Conservation (phyloP, 1,140 invertebrate species). For the Musca domestica region DNA sequence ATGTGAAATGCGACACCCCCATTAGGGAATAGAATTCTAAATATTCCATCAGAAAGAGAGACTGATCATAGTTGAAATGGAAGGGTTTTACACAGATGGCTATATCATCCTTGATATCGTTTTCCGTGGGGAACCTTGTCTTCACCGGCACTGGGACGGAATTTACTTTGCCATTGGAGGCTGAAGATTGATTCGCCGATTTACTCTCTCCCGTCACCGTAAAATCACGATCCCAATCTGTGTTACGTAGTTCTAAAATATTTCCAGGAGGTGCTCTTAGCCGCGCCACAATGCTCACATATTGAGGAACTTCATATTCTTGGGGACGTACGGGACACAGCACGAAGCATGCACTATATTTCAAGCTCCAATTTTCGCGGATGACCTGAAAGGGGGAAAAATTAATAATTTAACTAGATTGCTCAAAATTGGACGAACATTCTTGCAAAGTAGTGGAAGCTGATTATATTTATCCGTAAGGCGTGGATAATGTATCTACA, state of each 20-base stretch:
- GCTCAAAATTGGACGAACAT: too few relatives aligned
- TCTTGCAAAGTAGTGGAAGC: too few relatives aligned
- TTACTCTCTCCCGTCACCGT: background rate
- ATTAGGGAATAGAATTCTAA: conserved; percentile 85
- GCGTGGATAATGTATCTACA: too few relatives aligned
- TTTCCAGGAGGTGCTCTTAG: conserved; percentile 64
- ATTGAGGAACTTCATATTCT: conserved; percentile 62
- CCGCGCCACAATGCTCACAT: conserved; percentile 67
- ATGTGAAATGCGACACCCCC: conserved; percentile 84
- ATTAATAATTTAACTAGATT: too few relatives aligned
- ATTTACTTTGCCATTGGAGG: background rate
- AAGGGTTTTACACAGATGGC: conserved; percentile 93
- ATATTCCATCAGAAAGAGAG: conserved; percentile 85
- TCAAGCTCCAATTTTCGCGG: conserved; percentile 90
- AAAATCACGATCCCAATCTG: conserved; percentile 55
- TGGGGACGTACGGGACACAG: conserved; percentile 70
- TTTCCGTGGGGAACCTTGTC: conserved; percentile 34
- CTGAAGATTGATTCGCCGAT: background rate
- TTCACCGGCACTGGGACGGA: background rate
- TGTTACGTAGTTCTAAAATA: conserved; percentile 58
- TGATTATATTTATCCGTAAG: too few relatives aligned
- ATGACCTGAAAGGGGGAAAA: conserved; percentile 62
- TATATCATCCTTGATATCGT: conserved; percentile 60
- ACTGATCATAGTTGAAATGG: conserved; percentile 84
- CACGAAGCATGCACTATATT: conserved; percentile 88